Percentiles rank a stretch among this genome's conserved stretches.
These are phyloP conservation scores for Acleris emargana DNA, from an alignment of 2,888 invertebrate genomes.

Conservation along the genomic window DNA sequence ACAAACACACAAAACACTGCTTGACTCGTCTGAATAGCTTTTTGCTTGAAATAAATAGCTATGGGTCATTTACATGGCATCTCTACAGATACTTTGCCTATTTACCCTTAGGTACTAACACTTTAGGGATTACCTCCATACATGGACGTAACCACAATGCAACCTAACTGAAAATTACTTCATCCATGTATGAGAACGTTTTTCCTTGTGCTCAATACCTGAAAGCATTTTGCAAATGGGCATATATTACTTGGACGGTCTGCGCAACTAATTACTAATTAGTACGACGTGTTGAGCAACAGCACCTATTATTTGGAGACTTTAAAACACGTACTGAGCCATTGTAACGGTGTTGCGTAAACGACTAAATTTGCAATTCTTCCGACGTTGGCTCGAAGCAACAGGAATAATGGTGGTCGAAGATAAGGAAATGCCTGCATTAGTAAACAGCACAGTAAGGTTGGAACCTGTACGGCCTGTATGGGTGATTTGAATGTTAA, in stretches of 20 bases:
- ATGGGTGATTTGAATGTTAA: conserved; percentile 20
- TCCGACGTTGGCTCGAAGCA: conserved; percentile 7
- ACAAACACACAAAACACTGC: no score
- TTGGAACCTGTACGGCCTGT: not conserved
- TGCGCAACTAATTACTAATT: conserved; percentile 29
- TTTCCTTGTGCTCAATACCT: conserved; percentile 34
- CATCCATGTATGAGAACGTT: conserved; percentile 18
- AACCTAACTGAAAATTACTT: conserved; percentile 5
- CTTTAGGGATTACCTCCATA: no score
- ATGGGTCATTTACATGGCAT: no score
- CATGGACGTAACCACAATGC: no score
- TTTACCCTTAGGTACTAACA: no score
- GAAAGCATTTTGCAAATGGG: conserved; percentile 35
- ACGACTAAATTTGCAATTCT: conserved; percentile 14
- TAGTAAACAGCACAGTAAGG: conserved; percentile 4
- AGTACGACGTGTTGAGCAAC: conserved; percentile 23
- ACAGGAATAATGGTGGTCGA: not conserved
- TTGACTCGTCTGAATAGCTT: no score
- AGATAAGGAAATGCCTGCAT: conserved; percentile 24
- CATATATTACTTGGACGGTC: conserved; percentile 20
- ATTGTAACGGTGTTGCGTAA: conserved; percentile 25
- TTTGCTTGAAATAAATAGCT: no score
- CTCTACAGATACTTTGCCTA: no score
- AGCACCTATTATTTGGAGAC: conserved; percentile 18
- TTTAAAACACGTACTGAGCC: conserved; percentile 11